These are phyloP conservation scores for Elymnias hypermnestra DNA, from an alignment of 1,140 invertebrate species.

Conservation along the genomic window DNA sequence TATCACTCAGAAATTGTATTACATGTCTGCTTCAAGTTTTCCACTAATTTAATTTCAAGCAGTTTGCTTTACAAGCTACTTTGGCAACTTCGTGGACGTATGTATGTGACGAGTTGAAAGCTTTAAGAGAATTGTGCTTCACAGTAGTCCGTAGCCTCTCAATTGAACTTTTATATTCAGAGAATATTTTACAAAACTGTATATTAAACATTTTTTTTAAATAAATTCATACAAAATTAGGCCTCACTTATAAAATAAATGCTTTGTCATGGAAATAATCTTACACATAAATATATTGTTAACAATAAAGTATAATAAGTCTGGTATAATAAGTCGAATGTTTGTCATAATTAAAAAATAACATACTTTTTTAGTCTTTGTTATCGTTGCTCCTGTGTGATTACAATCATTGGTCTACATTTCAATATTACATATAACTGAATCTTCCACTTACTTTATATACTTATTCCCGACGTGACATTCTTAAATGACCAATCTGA, in stretches of 20 bases:
- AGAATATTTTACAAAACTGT: constrained; percentile 15
- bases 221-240: constrained; percentile 56
- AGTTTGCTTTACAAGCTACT: constrained; percentile 48
- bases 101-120: constrained; percentile 43
- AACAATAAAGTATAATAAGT: constrained; percentile 24
- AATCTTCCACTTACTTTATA: constrained; percentile 34
- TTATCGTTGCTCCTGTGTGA: constrained; percentile 57
- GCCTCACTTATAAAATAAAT: constrained; percentile 66
- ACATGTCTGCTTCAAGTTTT: no score
- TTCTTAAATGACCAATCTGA: constrained; percentile 75
- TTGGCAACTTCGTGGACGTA: constrained; percentile 70
- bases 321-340: constrained; percentile 20
- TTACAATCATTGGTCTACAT: constrained; percentile 21
- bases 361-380: constrained; percentile 31
- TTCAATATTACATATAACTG: constrained; percentile 6
- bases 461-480: constrained; percentile 64
- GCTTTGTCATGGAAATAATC: constrained; percentile 63
- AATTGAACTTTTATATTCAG: constrained; percentile 10
- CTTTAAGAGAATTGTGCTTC: constrained; percentile 48
- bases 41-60: no score
- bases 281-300: constrained; percentile 37
- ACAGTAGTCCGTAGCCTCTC: constrained; percentile 12
- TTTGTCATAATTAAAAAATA: constrained; percentile 21
- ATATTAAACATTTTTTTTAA: constrained; percentile 28
- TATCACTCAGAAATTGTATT: no score